These are phyloP conservation scores for Daktulosphaira vitifoliae DNA, from an alignment of 1,140 invertebrate species.

Conservation along the genomic window DNA sequence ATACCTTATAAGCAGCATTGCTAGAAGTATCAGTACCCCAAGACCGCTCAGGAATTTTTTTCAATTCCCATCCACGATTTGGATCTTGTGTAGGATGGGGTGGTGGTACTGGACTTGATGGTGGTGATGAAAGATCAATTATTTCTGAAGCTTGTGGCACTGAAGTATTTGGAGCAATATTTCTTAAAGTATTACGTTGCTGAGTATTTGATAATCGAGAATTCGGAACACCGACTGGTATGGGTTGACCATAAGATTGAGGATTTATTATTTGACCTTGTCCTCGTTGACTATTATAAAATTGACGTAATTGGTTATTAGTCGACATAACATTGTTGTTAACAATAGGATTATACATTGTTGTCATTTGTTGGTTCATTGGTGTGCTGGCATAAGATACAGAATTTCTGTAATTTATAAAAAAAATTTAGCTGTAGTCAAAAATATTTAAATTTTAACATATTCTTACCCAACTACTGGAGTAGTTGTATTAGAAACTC, in stretches of 20 bases:
- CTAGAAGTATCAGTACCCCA: not conserved
- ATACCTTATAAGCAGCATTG: constrained; percentile 19
- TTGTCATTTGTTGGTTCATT: constrained; percentile 4
- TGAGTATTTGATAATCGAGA: constrained; percentile 4
- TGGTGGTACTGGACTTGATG: not conserved
- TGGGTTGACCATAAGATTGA: not conserved
- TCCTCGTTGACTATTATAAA: not conserved
- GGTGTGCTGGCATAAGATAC: not conserved
- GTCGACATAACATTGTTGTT: not conserved
- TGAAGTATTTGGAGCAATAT: no score
- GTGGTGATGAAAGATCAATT: constrained; percentile 19
- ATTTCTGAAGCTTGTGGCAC: not conserved
- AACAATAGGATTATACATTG: not conserved
- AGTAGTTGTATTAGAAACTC: not conserved
- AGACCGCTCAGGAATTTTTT: not conserved
- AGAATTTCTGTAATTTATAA: not conserved
- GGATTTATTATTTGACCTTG: constrained; percentile 1
- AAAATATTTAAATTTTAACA: not conserved
- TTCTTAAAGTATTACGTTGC: constrained; percentile 10
- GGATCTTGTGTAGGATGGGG: not conserved
- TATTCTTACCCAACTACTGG: not conserved
- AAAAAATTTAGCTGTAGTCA: not conserved
- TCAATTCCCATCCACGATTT: not conserved
- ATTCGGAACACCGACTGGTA: not conserved
- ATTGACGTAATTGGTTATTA: not conserved